phyloP scores from a whole-genome alignment of 2,797 vertebrate species.

The Periophthalmus magnuspinnatus region DNA sequence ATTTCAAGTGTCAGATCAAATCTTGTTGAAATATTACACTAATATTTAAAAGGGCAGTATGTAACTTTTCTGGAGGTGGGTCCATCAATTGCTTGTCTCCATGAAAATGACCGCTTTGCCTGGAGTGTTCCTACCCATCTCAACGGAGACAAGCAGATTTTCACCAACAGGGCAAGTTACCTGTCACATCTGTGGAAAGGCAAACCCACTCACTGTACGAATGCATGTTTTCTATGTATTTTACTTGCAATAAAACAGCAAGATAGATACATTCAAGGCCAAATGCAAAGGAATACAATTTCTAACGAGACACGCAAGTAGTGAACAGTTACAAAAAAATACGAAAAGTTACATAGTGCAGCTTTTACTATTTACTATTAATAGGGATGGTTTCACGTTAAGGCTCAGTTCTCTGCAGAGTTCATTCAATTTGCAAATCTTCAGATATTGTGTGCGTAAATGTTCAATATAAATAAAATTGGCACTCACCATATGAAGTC shows the following conservation, averaged over 20 bases:
- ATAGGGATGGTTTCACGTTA: not conserved
- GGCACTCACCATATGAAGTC: constrained; percentile 41
- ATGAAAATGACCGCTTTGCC: not conserved
- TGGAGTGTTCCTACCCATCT: not conserved
- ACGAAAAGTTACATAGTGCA: not conserved
- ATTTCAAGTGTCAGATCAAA: too few species aligned
- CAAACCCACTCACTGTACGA: not conserved
- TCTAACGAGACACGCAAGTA: not conserved
- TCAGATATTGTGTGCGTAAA: constrained; percentile 1
- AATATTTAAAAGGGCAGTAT: too few species aligned
- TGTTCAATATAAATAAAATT: not conserved
- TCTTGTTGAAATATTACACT: too few species aligned
- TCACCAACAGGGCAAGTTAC: not conserved
- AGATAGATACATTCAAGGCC: too few species aligned
- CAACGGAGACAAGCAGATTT: not conserved
- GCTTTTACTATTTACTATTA: not conserved
- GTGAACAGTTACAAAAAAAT: too few species aligned
- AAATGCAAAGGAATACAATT: not conserved
- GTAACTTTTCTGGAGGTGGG: too few species aligned
- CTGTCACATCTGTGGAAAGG: too few species aligned
- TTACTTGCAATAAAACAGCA: too few species aligned
- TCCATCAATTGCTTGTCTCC: too few species aligned
- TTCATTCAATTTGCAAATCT: not conserved
- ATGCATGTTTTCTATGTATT: not conserved
- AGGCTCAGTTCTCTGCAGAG: not conserved